These are phyloP conservation scores for Hirtodrosophila histrioides DNA, from an alignment of 2,888 invertebrate species.

Conservation along the genomic window DNA sequence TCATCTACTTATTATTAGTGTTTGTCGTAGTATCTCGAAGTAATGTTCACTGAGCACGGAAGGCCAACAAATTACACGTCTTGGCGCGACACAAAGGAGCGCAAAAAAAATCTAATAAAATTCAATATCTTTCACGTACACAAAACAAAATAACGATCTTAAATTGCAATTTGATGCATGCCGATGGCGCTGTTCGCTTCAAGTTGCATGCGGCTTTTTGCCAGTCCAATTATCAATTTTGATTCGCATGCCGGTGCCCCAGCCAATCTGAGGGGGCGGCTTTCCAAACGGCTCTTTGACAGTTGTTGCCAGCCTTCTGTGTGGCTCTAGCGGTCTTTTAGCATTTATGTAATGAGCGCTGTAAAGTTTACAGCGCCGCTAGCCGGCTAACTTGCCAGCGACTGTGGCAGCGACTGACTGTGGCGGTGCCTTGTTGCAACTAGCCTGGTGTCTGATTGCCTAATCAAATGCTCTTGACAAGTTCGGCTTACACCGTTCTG, in stretches of 20 bases:
- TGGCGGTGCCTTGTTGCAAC: not conserved
- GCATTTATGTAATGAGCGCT: conserved; percentile 63
- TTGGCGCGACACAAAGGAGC: conserved; percentile 32
- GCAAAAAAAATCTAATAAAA: conserved; percentile 26
- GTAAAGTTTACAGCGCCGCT: conserved; percentile 67
- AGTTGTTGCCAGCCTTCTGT: conserved; percentile 1
- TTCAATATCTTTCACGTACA: conserved; percentile 27
- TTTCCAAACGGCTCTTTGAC: conserved; percentile 23
- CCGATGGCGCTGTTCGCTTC: not conserved
- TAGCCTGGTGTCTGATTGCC: not conserved
- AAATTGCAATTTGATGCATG: conserved; percentile 22
- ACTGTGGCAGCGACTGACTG: not conserved
- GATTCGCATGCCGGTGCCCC: conserved; percentile 16
- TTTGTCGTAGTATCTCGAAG: conserved; percentile 34
- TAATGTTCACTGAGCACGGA: conserved; percentile 62
- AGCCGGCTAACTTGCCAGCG: conserved; percentile 14
- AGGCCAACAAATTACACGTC: conserved; percentile 47
- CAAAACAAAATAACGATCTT: conserved; percentile 18
- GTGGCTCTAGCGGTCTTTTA: conserved; percentile 33
- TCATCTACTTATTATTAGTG: conserved; percentile 55
- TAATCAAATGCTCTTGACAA: conserved; percentile 5
- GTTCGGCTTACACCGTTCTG: conserved; percentile 22
- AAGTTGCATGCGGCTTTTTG: conserved; percentile 29
- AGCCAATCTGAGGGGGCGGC: conserved; percentile 13
- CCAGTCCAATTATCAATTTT: conserved; percentile 34